Conservation (phyloP, 1,140 invertebrate species). For the Orius laevigatus region DNA sequence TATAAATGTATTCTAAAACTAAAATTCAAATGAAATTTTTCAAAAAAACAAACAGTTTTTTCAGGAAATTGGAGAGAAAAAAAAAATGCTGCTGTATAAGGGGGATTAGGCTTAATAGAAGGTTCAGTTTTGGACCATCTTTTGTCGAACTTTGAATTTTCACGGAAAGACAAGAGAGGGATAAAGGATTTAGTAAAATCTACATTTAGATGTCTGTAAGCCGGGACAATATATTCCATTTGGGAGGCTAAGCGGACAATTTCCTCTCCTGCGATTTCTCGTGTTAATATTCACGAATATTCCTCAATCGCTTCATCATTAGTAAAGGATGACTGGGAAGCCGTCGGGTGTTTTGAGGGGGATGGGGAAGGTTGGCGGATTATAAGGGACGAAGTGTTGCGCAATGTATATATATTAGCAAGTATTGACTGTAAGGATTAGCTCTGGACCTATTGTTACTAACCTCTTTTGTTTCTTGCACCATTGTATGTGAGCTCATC, state of each 20-base stretch:
- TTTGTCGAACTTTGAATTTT: neutral
- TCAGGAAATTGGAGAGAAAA: no score
- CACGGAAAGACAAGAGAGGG: neutral
- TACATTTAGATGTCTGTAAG: conserved; percentile 11
- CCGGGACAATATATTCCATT: conserved; percentile 11
- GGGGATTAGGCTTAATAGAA: no score
- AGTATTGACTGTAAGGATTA: conserved; percentile 12
- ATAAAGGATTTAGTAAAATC: conserved; percentile 9
- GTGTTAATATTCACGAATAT: conserved; percentile 12
- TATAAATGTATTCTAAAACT: no score
- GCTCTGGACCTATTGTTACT: conserved; percentile 5
- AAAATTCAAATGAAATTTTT: no score
- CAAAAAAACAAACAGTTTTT: no score
- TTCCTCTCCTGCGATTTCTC: conserved; percentile 2
- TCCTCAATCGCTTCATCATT: conserved; percentile 12
- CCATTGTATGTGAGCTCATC: conserved; percentile 8
- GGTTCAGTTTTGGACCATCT: no score
- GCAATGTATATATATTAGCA: conserved; percentile 11
- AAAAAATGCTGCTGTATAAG: no score
- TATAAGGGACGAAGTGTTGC: conserved; percentile 2
- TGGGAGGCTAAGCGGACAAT: conserved; percentile 5
- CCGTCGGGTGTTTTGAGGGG: neutral
- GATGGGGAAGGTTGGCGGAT: conserved; percentile 1
- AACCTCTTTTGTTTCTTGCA: conserved; percentile 10
- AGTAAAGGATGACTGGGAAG: neutral